Conservation (phyloP, 2,888 invertebrate species). For the Ditula angustiorana region DNA sequence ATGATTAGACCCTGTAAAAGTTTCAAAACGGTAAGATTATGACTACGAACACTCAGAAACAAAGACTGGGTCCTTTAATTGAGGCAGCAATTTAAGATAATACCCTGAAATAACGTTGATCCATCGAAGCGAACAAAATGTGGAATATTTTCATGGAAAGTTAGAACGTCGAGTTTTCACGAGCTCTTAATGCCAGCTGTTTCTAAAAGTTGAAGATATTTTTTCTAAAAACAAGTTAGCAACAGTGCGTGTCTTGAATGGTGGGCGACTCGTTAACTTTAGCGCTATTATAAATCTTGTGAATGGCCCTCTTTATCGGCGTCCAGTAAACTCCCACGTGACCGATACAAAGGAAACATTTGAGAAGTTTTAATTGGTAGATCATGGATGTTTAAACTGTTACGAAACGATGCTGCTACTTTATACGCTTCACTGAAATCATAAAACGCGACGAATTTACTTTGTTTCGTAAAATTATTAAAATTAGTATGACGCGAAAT, state of each 20-base stretch:
- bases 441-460: not conserved
- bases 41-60: not conserved
- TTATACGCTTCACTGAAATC: not conserved
- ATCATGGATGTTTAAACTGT: slow-evolving; percentile 56
- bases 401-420: not conserved
- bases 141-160: slow-evolving; percentile 50
- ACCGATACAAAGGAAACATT: slow-evolving; percentile 68
- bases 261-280: slow-evolving; percentile 74
- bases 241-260: slow-evolving; percentile 74
- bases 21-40: not conserved
- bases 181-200: slow-evolving; percentile 65
- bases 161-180: slow-evolving; percentile 56
- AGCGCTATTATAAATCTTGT: slow-evolving; percentile 75
- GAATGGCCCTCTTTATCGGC: slow-evolving; percentile 71
- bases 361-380: slow-evolving; percentile 73
- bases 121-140: slow-evolving; percentile 32
- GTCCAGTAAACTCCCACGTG: slow-evolving; percentile 63
- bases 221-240: slow-evolving; percentile 72
- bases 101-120: slow-evolving; percentile 25
- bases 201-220: slow-evolving; percentile 66
- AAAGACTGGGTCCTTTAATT: not conserved
- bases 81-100: slow-evolving; percentile 21
- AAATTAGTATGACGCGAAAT: slow-evolving; percentile 23
- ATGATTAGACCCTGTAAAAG: no score
- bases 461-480: slow-evolving; percentile 4